These are phyloP conservation scores for Agrotis ipsilon DNA, from an alignment of 2,888 invertebrate genomes.

Conservation along the genomic window DNA sequence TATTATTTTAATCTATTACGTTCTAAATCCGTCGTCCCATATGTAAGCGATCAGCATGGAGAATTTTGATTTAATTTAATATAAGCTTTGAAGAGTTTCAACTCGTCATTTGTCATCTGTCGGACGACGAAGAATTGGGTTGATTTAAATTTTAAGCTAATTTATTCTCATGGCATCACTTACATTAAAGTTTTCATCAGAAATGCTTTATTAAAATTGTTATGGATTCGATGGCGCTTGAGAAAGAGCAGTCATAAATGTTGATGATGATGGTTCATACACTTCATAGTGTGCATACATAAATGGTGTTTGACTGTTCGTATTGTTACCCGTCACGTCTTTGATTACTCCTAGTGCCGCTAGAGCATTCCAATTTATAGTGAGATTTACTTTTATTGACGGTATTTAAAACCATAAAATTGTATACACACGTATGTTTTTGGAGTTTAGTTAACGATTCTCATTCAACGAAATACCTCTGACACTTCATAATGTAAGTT, in stretches of 20 bases:
- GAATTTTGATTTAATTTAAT: slow-evolving; percentile 57
- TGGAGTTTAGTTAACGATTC: background rate
- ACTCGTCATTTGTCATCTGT: slow-evolving; percentile 48
- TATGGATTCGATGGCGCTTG: slow-evolving; percentile 43
- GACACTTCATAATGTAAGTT: background rate
- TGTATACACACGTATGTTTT: slow-evolving; percentile 2
- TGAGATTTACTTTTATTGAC: slow-evolving; percentile 12
- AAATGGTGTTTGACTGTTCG: slow-evolving; percentile 14
- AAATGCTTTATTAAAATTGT: slow-evolving; percentile 48
- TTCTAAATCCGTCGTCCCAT: slow-evolving; percentile 57
- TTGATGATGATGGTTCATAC: slow-evolving; percentile 38
- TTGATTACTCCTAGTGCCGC: slow-evolving; percentile 24
- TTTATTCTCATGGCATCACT: slow-evolving; percentile 49
- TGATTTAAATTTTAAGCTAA: slow-evolving; percentile 56
- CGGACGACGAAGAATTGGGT: slow-evolving; percentile 48
- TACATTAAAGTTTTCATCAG: slow-evolving; percentile 54
- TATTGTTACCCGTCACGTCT: slow-evolving; percentile 24
- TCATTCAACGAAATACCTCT: background rate
- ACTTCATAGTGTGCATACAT: slow-evolving; percentile 35
- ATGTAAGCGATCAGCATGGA: slow-evolving; percentile 49
- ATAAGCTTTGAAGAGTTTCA: slow-evolving; percentile 47
- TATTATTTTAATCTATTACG: slow-evolving; percentile 62
- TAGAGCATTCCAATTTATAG: slow-evolving; percentile 22
- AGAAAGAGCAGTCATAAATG: slow-evolving; percentile 51
- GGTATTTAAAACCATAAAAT: slow-evolving; percentile 19